Conservation (phyloP, 2,113 vertebrate species). For the Oryzias javanicus region DNA sequence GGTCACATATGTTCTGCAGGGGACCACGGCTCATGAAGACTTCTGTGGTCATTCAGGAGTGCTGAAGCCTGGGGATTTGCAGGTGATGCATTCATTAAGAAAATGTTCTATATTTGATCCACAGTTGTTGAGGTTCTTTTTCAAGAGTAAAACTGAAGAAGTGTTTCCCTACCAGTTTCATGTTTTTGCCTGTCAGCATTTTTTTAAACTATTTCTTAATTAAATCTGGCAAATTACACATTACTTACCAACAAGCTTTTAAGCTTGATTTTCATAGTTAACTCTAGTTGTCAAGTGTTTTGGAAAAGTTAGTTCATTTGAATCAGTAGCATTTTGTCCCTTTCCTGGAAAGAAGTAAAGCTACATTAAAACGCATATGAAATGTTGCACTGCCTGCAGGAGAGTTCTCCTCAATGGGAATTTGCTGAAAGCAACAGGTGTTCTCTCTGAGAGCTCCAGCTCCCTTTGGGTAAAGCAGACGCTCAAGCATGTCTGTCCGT, state of each 20-base stretch:
- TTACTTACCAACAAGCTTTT: no score
- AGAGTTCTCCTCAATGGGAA: slow-evolving; percentile 41
- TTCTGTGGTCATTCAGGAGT: slow-evolving; percentile 77
- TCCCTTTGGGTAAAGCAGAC: slow-evolving; percentile 13
- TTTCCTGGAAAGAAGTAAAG: slow-evolving; percentile 21
- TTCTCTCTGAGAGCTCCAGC: neutral
- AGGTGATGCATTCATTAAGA: slow-evolving; percentile 60
- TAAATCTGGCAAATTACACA: no score
- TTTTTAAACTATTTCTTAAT: no score
- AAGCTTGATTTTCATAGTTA: no score
- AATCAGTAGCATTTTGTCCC: neutral
- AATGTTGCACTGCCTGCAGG: slow-evolving; percentile 14
- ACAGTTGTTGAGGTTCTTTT: neutral
- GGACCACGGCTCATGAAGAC: slow-evolving; percentile 77
- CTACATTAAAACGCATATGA: slow-evolving; percentile 13
- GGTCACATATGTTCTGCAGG: slow-evolving; percentile 67
- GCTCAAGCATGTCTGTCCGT: slow-evolving; percentile 8
- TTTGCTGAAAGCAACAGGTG: slow-evolving; percentile 16
- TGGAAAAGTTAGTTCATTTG: neutral
- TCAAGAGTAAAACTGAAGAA: neutral
- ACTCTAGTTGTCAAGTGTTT: neutral
- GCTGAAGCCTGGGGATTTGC: slow-evolving; percentile 78
- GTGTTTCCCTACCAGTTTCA: neutral
- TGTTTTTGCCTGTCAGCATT: neutral
- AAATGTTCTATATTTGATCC: neutral